phyloP scores from a whole-genome alignment of 2,888 invertebrate species.

The Tuberolachnus salignus region DNA sequence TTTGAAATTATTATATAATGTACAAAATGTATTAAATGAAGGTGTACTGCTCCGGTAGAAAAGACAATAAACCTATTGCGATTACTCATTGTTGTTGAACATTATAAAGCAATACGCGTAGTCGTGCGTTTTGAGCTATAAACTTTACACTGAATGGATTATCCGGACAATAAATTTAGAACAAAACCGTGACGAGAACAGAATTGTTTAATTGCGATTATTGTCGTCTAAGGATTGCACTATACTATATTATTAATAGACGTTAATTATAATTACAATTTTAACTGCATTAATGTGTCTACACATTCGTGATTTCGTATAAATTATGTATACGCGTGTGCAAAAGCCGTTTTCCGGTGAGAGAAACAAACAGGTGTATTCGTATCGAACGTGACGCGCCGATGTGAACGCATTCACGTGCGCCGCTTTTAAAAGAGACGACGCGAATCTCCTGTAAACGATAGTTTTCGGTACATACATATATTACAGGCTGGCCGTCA shows the following conservation, averaged over 20 bases:
- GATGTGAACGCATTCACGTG: slow-evolving; percentile 6
- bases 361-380: slow-evolving; percentile 38
- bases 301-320: not conserved
- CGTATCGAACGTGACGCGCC: not conserved
- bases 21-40: not conserved
- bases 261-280: no score
- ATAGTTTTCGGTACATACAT: slow-evolving; percentile 2
- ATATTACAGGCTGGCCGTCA: no score
- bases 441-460: not conserved
- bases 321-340: not conserved
- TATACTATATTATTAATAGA: no score
- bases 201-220: no score
- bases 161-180: not conserved
- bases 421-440: slow-evolving; percentile 4
- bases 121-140: not conserved
- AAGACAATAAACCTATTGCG: not conserved
- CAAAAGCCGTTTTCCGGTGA: slow-evolving; percentile 27
- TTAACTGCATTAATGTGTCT: no score
- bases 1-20: not conserved
- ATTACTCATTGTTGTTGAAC: slow-evolving; percentile 15
- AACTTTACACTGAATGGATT: not conserved
- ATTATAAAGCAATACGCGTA: not conserved
- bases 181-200: no score
- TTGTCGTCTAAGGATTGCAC: no score
- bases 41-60: not conserved